These are phyloP conservation scores for Epistrophe eligans DNA, from an alignment of 2,888 invertebrate genomes.

Conservation along the genomic window DNA sequence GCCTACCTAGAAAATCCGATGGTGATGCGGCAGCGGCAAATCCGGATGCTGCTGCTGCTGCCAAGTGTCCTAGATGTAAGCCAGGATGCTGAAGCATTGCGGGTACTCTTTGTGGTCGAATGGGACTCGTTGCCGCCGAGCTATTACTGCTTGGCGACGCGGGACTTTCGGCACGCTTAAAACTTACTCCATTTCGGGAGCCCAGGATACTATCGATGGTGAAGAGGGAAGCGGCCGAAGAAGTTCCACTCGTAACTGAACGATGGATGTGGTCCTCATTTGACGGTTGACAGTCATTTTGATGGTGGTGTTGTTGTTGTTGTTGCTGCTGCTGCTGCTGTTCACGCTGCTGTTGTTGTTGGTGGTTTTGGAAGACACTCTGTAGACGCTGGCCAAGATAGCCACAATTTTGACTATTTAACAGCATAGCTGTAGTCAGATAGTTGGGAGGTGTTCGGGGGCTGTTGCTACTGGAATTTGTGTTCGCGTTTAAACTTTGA, in stretches of 20 bases:
- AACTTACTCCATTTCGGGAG: conserved; percentile 83
- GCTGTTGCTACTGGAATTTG: conserved; percentile 77
- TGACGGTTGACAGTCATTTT: conserved; percentile 78
- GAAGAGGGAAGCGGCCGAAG: conserved; percentile 88
- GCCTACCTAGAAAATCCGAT: conserved; percentile 92
- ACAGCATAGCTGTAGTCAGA: conserved; percentile 83
- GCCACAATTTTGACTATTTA: conserved; percentile 83
- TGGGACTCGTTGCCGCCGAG: conserved; percentile 85
- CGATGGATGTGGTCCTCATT: conserved; percentile 64
- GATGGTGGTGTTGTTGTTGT: conserved; percentile 78
- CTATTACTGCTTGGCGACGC: conserved; percentile 85
- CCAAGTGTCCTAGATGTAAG: conserved; percentile 87
- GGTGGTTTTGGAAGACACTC: conserved; percentile 81
- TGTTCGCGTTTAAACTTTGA: conserved; percentile 78
- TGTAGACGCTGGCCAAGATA: conserved; percentile 83
- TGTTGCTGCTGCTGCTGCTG: conserved; percentile 77
- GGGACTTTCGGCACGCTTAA: conserved; percentile 81
- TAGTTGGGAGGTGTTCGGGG: conserved; percentile 79
- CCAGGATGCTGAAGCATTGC: conserved; percentile 85
- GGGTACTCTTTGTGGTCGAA: conserved; percentile 83
- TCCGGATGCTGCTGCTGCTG: conserved; percentile 86
- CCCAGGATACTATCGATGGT: conserved; percentile 95
- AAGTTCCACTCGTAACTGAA: conserved; percentile 81
- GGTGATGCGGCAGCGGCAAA: conserved; percentile 88
- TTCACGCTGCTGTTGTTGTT: conserved; percentile 79